Evolutionary conservation across 2,888 invertebrate species (phyloP).

Genomic region (Eumerus sabulonum): DNA sequence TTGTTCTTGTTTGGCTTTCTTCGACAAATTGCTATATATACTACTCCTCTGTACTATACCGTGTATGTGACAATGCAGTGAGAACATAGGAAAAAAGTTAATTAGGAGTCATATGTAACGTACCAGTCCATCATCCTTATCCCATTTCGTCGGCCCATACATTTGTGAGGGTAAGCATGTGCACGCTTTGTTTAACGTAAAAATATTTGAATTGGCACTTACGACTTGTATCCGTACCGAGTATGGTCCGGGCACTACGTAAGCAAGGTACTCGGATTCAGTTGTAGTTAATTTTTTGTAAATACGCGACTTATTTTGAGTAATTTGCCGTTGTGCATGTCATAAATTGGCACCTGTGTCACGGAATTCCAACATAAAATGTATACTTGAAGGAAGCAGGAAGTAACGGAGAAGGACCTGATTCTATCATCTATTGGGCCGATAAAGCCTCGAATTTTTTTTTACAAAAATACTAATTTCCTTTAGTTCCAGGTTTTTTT

Average conservation of each 20-base stretch:
- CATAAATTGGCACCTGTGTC: constrained; percentile 67
- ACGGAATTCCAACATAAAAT: constrained; percentile 58
- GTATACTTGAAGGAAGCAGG: constrained; percentile 14
- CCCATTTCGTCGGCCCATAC: background rate
- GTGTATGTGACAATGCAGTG: constrained; percentile 19
- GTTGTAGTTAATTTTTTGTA: constrained; percentile 58
- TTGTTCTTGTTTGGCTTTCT: constrained; percentile 12
- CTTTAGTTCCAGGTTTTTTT: constrained; percentile 4
- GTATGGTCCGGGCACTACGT: too few species aligned
- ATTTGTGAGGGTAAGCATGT: background rate
- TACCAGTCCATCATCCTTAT: too few species aligned
- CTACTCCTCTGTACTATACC: too few species aligned
- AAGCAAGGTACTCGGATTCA: too few species aligned
- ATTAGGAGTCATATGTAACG: constrained; percentile 24
- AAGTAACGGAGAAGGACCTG: background rate
- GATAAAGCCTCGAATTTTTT: constrained; percentile 24
- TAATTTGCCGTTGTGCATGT: constrained; percentile 49
- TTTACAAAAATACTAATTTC: constrained; percentile 9
- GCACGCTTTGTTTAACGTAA: constrained; percentile 13
- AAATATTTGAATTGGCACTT: constrained; percentile 54
- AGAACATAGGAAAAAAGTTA: constrained; percentile 33
- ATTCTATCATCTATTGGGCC: constrained; percentile 5
- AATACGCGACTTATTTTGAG: constrained; percentile 51
- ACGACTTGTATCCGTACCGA: constrained; percentile 25
- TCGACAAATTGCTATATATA: constrained; percentile 21